Base-by-base conservation (phyloP, 2,113 vertebrate genomes). In the Xiphophorus maculatus region DNA sequence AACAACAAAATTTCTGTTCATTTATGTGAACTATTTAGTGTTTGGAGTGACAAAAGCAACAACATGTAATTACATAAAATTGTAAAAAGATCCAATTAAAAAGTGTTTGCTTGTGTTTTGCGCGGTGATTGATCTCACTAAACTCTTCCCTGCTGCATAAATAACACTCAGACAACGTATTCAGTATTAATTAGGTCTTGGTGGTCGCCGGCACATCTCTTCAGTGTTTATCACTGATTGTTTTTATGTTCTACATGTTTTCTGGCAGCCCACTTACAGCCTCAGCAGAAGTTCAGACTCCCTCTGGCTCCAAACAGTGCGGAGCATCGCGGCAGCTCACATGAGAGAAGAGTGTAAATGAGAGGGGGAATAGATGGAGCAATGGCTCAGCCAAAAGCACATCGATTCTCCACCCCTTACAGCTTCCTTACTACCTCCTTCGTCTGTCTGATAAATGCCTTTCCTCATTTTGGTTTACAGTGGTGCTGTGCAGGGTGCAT, bases 341-440 rank as follows among this genome's bases (percentile, higher is more conserved):
- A 74, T 68, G 80, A 86, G 83, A 84, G 72, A 86, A 76, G 83
- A 84, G 86, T 75, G 78, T 54, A 71, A 82, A 85, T 71, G 79
- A 82, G 79, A 84, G 71, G 69, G 76, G 72, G 79, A 73, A 68
- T 11, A 73, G 82, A 80, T 75, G 69, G 70, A 76, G 85, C 37
- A 13, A 68, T 19, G 64, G 66, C 74, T 83, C 40, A 13, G 87
- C 83, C 87, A 85, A 80, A 77, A 76, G 67, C 60, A 1, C 82
- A 92, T 91, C 5, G 82, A 92, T 92, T 78, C 22, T 27, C 79
- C 74, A 61, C 65, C 74, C 66, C 65, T 79, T 67, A 5, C 72
- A 80, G 74, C 74, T 67, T 67, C 80, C 69, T 1, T 64, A 60
- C 74, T 63, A 58, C 80, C 71, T 81, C 74, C 76, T 81, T 78